Conservation (phyloP, 1,140 invertebrate genomes). For the Drosophila guanche region DNA sequence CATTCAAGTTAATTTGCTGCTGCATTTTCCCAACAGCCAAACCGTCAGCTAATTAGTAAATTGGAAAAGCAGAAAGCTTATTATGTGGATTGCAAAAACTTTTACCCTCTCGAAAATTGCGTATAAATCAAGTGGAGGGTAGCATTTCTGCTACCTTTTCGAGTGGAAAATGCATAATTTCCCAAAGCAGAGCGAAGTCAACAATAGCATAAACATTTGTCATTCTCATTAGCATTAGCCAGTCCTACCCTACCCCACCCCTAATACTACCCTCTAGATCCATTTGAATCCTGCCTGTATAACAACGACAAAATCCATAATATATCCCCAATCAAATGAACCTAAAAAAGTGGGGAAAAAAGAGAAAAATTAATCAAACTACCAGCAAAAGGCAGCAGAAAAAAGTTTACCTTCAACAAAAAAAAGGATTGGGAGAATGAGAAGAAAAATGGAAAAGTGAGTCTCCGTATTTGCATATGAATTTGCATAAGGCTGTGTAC, state of each 20-base stretch:
- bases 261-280: conserved; percentile 14
- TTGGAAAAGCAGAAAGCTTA: conserved; percentile 29
- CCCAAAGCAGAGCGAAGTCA: conserved; percentile 6
- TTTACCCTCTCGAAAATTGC: conserved; percentile 13
- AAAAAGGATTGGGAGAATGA: conserved; percentile 15
- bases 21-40: conserved; percentile 2
- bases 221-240: conserved; percentile 34
- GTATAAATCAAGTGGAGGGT: conserved; percentile 29
- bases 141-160: neutral
- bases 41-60: conserved; percentile 43
- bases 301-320: conserved; percentile 55
- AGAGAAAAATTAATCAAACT: conserved; percentile 48
- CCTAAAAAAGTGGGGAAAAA: conserved; percentile 9
- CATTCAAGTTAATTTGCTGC: conserved; percentile 1
- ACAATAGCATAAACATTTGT: conserved; percentile 33
- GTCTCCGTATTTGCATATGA: conserved; percentile 48
- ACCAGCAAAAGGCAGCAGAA: conserved; percentile 3
- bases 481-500: conserved; percentile 46
- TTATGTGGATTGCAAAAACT: conserved; percentile 41
- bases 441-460: conserved; percentile 16
- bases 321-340: conserved; percentile 44
- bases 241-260: neutral
- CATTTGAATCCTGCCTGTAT: conserved; percentile 39
- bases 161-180: conserved; percentile 23
- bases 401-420: conserved; percentile 22